A percentile compares a stretch with the other conserved stretches of the same genome.
Evolutionary conservation across 92 coral and sea anemone genomes (phyloP).

Genomic region (Diadumene lineata): DNA sequence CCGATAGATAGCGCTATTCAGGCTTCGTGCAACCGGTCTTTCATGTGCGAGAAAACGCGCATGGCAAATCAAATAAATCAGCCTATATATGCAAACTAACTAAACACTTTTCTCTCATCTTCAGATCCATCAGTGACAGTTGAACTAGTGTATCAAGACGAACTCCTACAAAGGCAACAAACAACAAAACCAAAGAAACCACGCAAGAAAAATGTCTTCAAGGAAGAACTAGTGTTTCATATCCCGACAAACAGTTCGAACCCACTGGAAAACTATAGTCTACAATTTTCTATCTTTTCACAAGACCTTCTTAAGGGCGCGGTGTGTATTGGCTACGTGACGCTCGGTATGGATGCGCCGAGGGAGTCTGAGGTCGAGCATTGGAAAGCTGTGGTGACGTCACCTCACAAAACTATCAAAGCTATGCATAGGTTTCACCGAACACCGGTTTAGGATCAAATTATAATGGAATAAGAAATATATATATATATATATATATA

Average conservation of each 20-base stretch:
- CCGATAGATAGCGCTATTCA: no score
- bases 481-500: no score
- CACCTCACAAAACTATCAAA: conserved; percentile 77
- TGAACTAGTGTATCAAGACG: conserved; percentile 70
- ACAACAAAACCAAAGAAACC: conserved; percentile 67
- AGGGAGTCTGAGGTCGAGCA: conserved; percentile 72
- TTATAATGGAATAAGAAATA: no score
- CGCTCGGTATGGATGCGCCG: conserved; percentile 71
- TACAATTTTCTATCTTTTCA: conserved; percentile 63
- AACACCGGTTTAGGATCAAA: conserved; percentile 27
- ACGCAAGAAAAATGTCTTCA: conserved; percentile 37
- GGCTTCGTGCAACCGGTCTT: no score
- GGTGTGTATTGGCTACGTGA: conserved; percentile 74
- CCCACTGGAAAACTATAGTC: conserved; percentile 76
- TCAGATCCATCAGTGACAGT: conserved; percentile 74
- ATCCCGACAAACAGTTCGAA: conserved; percentile 76
- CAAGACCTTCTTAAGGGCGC: conserved; percentile 68
- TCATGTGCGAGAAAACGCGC: no score
- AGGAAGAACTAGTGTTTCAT: conserved; percentile 73
- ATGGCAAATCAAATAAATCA: no score
- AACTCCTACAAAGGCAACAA: conserved; percentile 61
- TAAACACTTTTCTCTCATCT: neutral
- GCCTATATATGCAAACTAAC: no score
- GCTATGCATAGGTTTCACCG: conserved; percentile 86
- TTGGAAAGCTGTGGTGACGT: conserved; percentile 82